These are phyloP conservation scores for Phania funesta DNA, from an alignment of 2,888 invertebrate genomes.

Conservation along the genomic window DNA sequence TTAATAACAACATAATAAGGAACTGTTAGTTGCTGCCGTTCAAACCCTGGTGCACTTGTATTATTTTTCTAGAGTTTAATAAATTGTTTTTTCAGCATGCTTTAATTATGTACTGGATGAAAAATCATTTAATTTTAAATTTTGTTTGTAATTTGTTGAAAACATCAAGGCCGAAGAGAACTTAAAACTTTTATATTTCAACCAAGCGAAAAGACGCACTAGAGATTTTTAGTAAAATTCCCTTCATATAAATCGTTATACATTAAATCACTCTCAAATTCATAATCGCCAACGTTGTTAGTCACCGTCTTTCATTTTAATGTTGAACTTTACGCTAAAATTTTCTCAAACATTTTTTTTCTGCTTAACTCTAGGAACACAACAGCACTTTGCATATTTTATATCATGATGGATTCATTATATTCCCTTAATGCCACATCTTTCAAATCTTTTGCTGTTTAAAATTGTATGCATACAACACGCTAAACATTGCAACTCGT, in stretches of 20 bases:
- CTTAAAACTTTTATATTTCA: not conserved
- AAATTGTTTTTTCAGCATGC: too few species aligned
- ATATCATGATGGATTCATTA: constrained; percentile 76
- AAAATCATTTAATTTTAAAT: too few species aligned
- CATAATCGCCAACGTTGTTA: constrained; percentile 51
- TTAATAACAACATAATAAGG: too few species aligned
- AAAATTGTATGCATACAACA: not conserved
- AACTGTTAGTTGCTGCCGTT: too few species aligned
- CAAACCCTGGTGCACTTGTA: too few species aligned
- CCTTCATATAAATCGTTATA: not conserved
- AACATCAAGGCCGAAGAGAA: too few species aligned
- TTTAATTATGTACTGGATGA: too few species aligned
- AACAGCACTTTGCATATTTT: constrained; percentile 76
- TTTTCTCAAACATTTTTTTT: constrained; percentile 5
- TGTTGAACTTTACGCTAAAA: constrained; percentile 10
- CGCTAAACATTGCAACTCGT: not conserved
- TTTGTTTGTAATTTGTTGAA: too few species aligned
- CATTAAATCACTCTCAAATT: constrained; percentile 27
- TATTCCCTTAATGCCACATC: constrained; percentile 78
- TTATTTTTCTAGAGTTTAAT: too few species aligned
- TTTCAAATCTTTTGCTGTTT: constrained; percentile 34
- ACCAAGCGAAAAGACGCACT: not conserved
- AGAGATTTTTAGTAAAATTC: not conserved
- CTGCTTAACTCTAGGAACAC: constrained; percentile 70
- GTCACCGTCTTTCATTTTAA: constrained; percentile 30